These are phyloP conservation scores for Syritta pipiens DNA, from an alignment of 2,888 invertebrate species.

Conservation along the genomic window DNA sequence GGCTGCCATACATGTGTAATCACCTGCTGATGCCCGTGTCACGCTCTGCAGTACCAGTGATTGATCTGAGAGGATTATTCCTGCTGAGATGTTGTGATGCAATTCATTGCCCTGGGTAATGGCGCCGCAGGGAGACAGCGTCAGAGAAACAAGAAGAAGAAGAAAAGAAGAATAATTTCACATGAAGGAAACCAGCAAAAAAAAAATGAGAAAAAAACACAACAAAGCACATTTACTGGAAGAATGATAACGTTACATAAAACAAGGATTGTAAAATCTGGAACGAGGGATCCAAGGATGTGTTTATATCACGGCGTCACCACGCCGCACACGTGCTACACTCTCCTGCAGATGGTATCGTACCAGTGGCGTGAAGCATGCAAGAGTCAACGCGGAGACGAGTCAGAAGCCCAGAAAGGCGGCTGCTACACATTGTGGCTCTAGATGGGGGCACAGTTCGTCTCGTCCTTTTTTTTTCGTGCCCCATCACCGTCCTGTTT, in stretches of 20 bases:
- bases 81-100: constrained; percentile 89
- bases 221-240: constrained; percentile 39
- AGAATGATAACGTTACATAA: constrained; percentile 47
- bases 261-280: constrained; percentile 32
- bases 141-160: background rate
- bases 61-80: constrained; percentile 91
- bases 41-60: constrained; percentile 92
- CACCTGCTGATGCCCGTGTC: constrained; percentile 89
- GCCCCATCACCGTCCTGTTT: too few species aligned
- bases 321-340: constrained; percentile 24
- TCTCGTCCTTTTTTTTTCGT: background rate
- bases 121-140: too few species aligned
- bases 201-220: constrained; percentile 29
- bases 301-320: constrained; percentile 11
- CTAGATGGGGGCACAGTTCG: background rate
- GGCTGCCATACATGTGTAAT: constrained; percentile 91
- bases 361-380: constrained; percentile 3
- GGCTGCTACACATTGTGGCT: background rate
- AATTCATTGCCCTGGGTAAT: constrained; percentile 86
- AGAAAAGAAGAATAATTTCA: constrained; percentile 3
- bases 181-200: background rate
- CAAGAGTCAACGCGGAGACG: constrained; percentile 2
- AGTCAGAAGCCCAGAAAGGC: too few species aligned
- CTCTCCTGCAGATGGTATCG: constrained; percentile 19
- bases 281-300: background rate